Evolutionary conservation across 1,140 invertebrate genomes (phyloP).

Genomic region (Aphelenchoides avenae): DNA sequence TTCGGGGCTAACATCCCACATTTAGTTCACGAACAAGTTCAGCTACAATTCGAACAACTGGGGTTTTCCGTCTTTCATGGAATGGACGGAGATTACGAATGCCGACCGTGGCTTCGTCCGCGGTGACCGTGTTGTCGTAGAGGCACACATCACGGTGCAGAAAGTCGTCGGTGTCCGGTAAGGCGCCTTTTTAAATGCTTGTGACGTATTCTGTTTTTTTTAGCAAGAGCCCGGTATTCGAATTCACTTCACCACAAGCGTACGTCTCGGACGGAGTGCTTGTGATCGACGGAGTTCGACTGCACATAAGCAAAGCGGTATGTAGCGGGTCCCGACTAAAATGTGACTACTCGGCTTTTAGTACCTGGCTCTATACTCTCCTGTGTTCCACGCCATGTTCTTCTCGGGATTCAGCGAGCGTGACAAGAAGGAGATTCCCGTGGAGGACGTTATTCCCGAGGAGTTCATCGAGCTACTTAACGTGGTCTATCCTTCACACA

Average conservation of each 20-base stretch:
- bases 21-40: constrained; percentile 52
- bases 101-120: constrained; percentile 41
- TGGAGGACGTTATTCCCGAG: constrained; percentile 47
- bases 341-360: constrained; percentile 24
- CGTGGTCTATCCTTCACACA: constrained; percentile 52
- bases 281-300: constrained; percentile 42
- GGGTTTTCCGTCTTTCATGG: constrained; percentile 54
- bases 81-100: constrained; percentile 40
- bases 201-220: constrained; percentile 1
- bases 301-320: constrained; percentile 48
- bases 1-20: not conserved
- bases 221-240: constrained; percentile 43
- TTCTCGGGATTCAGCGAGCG: constrained; percentile 40
- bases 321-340: constrained; percentile 1
- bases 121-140: constrained; percentile 42
- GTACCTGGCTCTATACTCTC: constrained; percentile 51
- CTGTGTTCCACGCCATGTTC: constrained; percentile 52
- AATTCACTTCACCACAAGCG: constrained; percentile 30
- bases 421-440: constrained; percentile 42
- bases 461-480: constrained; percentile 49
- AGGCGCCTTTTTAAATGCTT: not conserved
- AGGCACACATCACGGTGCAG: constrained; percentile 45
- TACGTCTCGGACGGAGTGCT: constrained; percentile 37
- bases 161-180: constrained; percentile 44
- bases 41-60: constrained; percentile 54